These are phyloP conservation scores for Sceliomorpha sp. DNA, from an alignment of 2,888 invertebrate species.

Conservation along the genomic window DNA sequence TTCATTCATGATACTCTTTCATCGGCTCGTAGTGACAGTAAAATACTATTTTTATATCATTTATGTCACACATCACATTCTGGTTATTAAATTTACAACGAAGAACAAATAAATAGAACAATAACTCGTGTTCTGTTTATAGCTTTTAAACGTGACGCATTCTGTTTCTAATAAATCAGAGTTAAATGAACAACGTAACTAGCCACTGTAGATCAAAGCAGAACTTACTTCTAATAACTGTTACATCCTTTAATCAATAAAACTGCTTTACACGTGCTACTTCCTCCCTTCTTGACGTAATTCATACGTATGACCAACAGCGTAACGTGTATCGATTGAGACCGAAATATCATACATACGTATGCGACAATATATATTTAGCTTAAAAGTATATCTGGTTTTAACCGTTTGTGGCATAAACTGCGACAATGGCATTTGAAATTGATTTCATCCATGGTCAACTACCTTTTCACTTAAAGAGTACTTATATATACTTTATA, in stretches of 20 bases:
- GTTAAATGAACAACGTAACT: background rate
- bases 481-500: too few relatives aligned
- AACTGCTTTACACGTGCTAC: conserved; percentile 18
- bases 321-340: conserved; percentile 27
- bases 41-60: too few relatives aligned
- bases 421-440: conserved; percentile 31
- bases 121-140: too few relatives aligned
- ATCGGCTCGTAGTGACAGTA: too few relatives aligned
- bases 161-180: too few relatives aligned
- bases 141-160: too few relatives aligned
- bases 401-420: conserved; percentile 17
- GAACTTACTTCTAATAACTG: background rate
- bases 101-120: too few relatives aligned
- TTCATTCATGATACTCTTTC: too few relatives aligned
- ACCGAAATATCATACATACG: conserved; percentile 35
- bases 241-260: conserved; percentile 8
- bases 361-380: conserved; percentile 31
- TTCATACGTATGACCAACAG: conserved; percentile 25
- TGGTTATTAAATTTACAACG: too few relatives aligned
- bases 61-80: too few relatives aligned
- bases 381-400: conserved; percentile 20
- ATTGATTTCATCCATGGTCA: conserved; percentile 34
- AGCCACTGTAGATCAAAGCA: background rate
- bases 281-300: conserved; percentile 31
- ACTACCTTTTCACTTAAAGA: conserved; percentile 7